Evolutionary conservation across 2,797 vertebrate genomes (phyloP), one percentile per base, ranked within the genome.

Genomic region (Spinus olivaceus): DNA sequence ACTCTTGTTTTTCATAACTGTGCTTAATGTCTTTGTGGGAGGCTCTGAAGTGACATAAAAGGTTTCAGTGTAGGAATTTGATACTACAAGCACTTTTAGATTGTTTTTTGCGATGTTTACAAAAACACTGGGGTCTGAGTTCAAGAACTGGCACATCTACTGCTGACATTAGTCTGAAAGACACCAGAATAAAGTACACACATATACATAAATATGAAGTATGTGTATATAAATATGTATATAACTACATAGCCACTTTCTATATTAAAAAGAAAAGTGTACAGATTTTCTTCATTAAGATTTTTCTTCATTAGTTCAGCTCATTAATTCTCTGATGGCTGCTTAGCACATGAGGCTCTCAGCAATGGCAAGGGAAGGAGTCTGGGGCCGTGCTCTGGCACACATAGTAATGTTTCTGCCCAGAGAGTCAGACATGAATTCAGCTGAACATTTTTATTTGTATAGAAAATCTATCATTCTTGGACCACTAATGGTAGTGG

Each of bases 1-100:
- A 61, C 81, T 77, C 63, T 90, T 91, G 72, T 76, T 95, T 89
- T 95, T 95, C 82, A 88, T 92, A 92, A 95, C 80, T 59, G 49
- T 81, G 41, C 57, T 60, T 86, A 81, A 59, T 94, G 78, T 70
- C 82, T 95, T 90, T 89, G 59, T 92, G 84, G 67, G 70, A 92
- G 85, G 35, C 56, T 85, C 79, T 74, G 59, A 81, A 59, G 79
- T 70, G 88, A n/a, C 66, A 41, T 87, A 44, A 91, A 73, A 87
- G 76, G n/a, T 61, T 87, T 88, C 49, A 63, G 24, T 82, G 28
- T 42, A 78, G 35, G 49, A 77, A 92, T 91, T 63, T 78, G 64
- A 47, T 83, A 54, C 79, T 94, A 78, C 87, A 83, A 90, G 47
- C 23, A 32, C 28, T 86, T 85, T 82, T 57, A 67, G 51, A 53